Percentiles rank a stretch among this genome's conserved stretches.
phyloP scores from a whole-genome alignment of 2,113 vertebrate species.

The Tychaedon coryphoeus region DNA sequence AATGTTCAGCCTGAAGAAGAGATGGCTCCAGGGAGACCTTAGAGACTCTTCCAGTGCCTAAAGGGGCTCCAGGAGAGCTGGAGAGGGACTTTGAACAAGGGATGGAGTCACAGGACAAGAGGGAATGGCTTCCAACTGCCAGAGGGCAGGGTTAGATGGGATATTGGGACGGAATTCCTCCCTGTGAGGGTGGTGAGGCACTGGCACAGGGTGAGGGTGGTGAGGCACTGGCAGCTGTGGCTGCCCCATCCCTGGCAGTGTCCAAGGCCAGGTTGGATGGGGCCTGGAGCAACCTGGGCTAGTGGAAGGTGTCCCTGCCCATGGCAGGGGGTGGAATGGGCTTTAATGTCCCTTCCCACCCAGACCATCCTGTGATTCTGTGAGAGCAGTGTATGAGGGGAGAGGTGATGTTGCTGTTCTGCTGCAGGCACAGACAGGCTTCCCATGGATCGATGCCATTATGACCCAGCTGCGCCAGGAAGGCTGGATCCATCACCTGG shows the following conservation, averaged over 20 bases:
- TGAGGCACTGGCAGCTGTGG: not conserved
- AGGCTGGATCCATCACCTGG: constrained; percentile 96
- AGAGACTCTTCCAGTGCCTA: not conserved
- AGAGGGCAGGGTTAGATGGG: not conserved
- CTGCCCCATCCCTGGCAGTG: not conserved
- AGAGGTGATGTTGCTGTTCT: not conserved
- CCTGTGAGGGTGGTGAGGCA: not conserved
- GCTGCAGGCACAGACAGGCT: constrained; percentile 82
- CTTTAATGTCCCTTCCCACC: not conserved
- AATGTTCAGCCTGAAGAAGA: not conserved
- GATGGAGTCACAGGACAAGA: not conserved
- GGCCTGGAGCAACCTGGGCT: not conserved
- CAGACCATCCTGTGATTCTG: not conserved
- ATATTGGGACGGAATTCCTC: not conserved
- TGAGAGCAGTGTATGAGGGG: not conserved
- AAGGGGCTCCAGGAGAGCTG: not conserved
- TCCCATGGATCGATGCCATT: constrained; percentile 95
- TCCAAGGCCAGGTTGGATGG: not conserved
- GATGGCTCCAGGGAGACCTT: not conserved
- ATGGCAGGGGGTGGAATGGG: not conserved
- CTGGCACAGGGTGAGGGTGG: not conserved
- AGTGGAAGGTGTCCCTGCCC: not conserved
- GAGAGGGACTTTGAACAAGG: not conserved
- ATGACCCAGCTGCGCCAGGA: constrained; percentile 95
- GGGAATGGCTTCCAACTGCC: not conserved